Conservation (phyloP, 2,113 vertebrate genomes). For the Chaenogobius annularis region DNA sequence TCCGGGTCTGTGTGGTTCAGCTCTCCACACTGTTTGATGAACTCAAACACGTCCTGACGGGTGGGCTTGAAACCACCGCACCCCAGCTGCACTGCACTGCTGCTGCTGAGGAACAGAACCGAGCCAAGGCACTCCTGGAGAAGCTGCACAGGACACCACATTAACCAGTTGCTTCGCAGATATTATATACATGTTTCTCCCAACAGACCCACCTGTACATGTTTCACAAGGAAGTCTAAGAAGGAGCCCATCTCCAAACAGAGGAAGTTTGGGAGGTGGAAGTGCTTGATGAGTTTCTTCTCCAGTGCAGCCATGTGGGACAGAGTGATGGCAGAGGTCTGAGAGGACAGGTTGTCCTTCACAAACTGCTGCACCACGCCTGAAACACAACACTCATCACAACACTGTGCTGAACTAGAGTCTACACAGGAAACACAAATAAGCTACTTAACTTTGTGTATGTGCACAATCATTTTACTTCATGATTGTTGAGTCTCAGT, state of each 20-base stretch:
- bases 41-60: slow-evolving; percentile 79
- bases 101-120: slow-evolving; percentile 51
- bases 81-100: slow-evolving; percentile 14
- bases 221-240: slow-evolving; percentile 75
- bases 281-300: slow-evolving; percentile 71
- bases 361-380: slow-evolving; percentile 71
- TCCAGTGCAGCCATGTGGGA: slow-evolving; percentile 66
- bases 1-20: slow-evolving; percentile 47
- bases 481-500: background rate
- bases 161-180: background rate
- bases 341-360: slow-evolving; percentile 58
- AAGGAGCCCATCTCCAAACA: slow-evolving; percentile 76
- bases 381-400: slow-evolving; percentile 36
- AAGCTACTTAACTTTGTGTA: background rate
- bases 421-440: background rate
- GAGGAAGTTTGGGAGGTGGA: slow-evolving; percentile 69
- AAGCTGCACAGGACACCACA: slow-evolving; percentile 49
- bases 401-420: background rate
- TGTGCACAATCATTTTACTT: background rate
- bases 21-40: slow-evolving; percentile 79
- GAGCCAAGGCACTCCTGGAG: slow-evolving; percentile 74
- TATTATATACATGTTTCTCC: background rate
- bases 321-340: slow-evolving; percentile 58
- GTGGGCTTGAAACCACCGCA: slow-evolving; percentile 70
- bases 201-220: slow-evolving; percentile 63